Evolutionary conservation across 2,797 vertebrate species (phyloP), one percentile per base, ranked within the genome.

Genomic region (Leptodactylus fallax): DNA sequence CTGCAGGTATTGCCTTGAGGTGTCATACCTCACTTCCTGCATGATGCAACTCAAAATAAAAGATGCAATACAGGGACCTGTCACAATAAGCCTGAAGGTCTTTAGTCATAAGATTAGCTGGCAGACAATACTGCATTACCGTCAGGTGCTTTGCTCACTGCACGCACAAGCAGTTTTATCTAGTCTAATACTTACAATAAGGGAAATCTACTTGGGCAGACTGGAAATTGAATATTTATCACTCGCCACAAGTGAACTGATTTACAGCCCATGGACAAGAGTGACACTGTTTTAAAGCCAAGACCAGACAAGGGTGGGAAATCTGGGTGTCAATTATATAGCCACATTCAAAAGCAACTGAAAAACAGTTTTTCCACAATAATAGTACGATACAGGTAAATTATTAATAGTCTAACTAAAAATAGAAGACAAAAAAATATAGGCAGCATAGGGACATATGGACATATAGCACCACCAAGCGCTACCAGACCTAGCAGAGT

Each of bases 21-120:
- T 51, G 45, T 76, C 3, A 51, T 49, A 51, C 36, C 69, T 21
- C 27, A 23, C 10, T 49, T n/a, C 45, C 47, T 49, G 72, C 17
- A 76, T 76, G 72, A 74, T n/a, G 71, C 71, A 74, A 74, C n/a
- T 1, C 19, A 45, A 74, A 74, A n/a, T 4, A 74, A 71, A 71
- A 36, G 36, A 72, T 45, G 7, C 14, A 72, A 72, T 21, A 21
- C 17, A 45, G 25, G 16, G 25, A 74, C 10, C 71, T 21, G 36
- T 47, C 19, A 21, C 71, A 9, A 74, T 49, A 49, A n/a, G 19
- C 8, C 19, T 16, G 6, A 36, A 36, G 21, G 36, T 72, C 5
- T 47, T 47, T 6, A 45, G 7, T 72, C 69, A 45, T 49, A n/a
- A 49, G 27, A 47, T 47, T 16, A 72, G 69, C 27, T 72, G 36